phyloP scores from a whole-genome alignment of 2,113 vertebrate genomes.

The Phodopus roborovskii region DNA sequence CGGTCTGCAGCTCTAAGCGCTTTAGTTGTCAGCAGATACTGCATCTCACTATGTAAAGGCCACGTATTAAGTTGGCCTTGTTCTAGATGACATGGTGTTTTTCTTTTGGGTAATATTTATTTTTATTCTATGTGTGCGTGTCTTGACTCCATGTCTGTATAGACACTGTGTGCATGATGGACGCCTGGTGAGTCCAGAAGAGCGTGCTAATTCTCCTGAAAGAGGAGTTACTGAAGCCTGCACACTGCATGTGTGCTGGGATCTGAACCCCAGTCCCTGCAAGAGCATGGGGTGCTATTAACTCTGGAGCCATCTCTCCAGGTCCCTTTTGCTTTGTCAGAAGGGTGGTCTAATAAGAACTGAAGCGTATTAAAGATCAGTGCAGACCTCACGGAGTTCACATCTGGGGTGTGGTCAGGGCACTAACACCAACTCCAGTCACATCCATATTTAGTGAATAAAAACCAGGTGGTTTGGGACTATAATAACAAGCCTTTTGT shows the following conservation, averaged over 20 bases:
- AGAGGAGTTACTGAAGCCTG: background rate
- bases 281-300: background rate
- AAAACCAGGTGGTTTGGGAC: constrained; percentile 50
- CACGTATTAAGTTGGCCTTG: background rate
- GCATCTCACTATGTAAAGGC: constrained; percentile 20
- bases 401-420: background rate
- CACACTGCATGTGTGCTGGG: background rate
- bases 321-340: background rate
- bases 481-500: constrained; percentile 60
- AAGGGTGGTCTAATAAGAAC: background rate
- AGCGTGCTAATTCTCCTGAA: too few species aligned
- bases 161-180: too few species aligned
- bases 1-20: background rate
- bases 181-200: background rate
- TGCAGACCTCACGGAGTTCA: background rate
- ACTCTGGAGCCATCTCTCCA: background rate
- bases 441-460: constrained; percentile 55
- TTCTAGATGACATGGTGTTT: background rate
- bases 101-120: background rate
- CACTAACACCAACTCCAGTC: background rate
- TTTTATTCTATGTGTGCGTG: background rate
- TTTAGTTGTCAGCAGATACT: background rate
- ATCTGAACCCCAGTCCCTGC: too few species aligned
- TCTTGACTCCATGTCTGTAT: background rate
- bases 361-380: background rate